A percentile compares a stretch with the other conserved stretches of the same genome.
These are phyloP conservation scores for Standfussiana lucernea DNA, from an alignment of 2,888 invertebrate genomes.

Conservation along the genomic window DNA sequence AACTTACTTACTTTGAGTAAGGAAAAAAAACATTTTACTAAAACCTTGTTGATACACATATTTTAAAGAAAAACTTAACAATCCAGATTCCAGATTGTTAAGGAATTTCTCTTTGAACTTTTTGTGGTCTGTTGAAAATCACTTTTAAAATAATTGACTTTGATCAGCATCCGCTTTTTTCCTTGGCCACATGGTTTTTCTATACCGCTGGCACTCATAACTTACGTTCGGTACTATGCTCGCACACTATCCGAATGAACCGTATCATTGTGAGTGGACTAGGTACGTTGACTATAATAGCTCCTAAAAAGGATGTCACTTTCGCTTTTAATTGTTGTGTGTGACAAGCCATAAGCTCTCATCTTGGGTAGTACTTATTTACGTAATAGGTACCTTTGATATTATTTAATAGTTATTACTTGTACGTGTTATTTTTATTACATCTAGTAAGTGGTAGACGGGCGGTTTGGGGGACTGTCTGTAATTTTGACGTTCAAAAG, in stretches of 20 bases:
- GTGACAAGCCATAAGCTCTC: constrained; percentile 48
- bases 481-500: not conserved
- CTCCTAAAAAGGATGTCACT: constrained; percentile 76
- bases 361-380: not conserved
- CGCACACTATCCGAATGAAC: constrained; percentile 42
- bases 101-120: too few species aligned
- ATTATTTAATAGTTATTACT: not conserved
- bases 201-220: constrained; percentile 26
- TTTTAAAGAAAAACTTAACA: too few species aligned
- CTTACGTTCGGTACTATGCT: constrained; percentile 37
- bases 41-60: too few species aligned
- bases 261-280: constrained; percentile 46
- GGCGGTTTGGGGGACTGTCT: not conserved
- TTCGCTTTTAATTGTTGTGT: constrained; percentile 77
- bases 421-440: not conserved
- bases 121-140: not conserved
- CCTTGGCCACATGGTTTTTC: not conserved
- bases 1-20: too few species aligned
- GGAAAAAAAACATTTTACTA: too few species aligned
- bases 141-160: not conserved
- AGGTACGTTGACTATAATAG: constrained; percentile 66
- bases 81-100: too few species aligned
- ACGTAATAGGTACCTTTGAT: constrained; percentile 25
- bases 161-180: not conserved
- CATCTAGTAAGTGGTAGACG: not conserved